Percentiles rank a stretch among this genome's conserved stretches.
phyloP scores from a whole-genome alignment of 2,888 invertebrate genomes.

The Drosophila monieri region DNA sequence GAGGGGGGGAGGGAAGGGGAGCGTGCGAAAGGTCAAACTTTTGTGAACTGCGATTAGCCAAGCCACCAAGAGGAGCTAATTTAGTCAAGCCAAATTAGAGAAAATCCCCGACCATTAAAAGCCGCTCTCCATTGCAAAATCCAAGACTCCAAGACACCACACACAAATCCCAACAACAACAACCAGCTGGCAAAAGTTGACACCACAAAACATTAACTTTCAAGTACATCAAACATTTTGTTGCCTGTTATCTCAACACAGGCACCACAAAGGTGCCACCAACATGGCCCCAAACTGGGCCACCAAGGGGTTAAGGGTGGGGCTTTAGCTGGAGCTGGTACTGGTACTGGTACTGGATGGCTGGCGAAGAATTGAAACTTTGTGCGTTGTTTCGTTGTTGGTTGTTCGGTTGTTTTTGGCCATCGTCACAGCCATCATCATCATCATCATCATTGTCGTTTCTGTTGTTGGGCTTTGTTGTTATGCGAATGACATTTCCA shows the following conservation, averaged over 20 bases:
- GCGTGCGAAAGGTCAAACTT: slow-evolving; percentile 64
- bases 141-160: slow-evolving; percentile 17
- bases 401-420: slow-evolving; percentile 9
- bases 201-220: slow-evolving; percentile 68
- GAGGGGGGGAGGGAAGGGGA: slow-evolving; percentile 1
- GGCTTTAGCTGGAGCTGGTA: not conserved
- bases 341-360: not conserved
- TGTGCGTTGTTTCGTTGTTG: slow-evolving; percentile 69
- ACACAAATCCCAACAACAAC: slow-evolving; percentile 3
- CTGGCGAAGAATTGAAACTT: slow-evolving; percentile 59
- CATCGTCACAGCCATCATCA: slow-evolving; percentile 34
- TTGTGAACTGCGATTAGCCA: slow-evolving; percentile 45
- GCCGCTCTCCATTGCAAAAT: slow-evolving; percentile 47
- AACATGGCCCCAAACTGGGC: slow-evolving; percentile 58
- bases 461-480: slow-evolving; percentile 53
- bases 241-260: slow-evolving; percentile 65
- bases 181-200: slow-evolving; percentile 50
- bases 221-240: slow-evolving; percentile 78
- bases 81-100: slow-evolving; percentile 56
- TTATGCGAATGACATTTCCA: slow-evolving; percentile 79
- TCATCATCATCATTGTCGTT: slow-evolving; percentile 34
- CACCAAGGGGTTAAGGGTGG: slow-evolving; percentile 23
- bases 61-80: slow-evolving; percentile 44
- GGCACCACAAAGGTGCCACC: slow-evolving; percentile 70
- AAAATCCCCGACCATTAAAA: slow-evolving; percentile 55